Evolutionary conservation across 2,888 invertebrate species (phyloP).

Genomic region (Atethmia centrago): DNA sequence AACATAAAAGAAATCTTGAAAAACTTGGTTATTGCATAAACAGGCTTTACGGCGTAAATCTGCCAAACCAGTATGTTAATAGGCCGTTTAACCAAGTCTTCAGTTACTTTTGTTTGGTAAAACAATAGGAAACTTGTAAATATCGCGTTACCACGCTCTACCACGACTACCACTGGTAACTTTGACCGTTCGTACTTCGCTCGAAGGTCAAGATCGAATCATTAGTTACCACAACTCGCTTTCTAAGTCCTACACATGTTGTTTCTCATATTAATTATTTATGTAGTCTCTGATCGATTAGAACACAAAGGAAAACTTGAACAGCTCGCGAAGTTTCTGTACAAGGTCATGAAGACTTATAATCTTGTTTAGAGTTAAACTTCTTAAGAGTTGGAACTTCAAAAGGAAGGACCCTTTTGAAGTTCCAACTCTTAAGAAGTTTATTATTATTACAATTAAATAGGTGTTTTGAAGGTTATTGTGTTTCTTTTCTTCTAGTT

Average conservation of each 20-base stretch:
- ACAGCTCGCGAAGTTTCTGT: conserved; percentile 27
- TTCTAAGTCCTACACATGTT: conserved; percentile 39
- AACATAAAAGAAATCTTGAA: conserved; percentile 31
- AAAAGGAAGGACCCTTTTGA: conserved; percentile 14
- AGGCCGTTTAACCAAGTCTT: conserved; percentile 45
- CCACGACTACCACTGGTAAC: conserved; percentile 3
- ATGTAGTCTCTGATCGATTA: conserved; percentile 56
- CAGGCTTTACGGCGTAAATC: conserved; percentile 27
- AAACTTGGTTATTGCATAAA: conserved; percentile 29
- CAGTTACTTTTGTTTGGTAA: conserved; percentile 50
- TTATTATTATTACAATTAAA: too few species aligned
- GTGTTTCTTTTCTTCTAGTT: not conserved
- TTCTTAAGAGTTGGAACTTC: conserved; percentile 29
- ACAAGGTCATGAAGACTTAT: conserved; percentile 21
- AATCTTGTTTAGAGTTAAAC: conserved; percentile 32
- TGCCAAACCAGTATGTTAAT: conserved; percentile 55
- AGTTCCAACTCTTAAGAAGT: too few species aligned
- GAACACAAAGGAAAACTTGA: conserved; percentile 26
- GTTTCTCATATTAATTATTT: conserved; percentile 60
- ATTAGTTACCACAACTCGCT: conserved; percentile 20
- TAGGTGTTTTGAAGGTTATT: conserved; percentile 21
- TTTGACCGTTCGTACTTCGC: not conserved
- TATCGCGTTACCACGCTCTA: conserved; percentile 44
- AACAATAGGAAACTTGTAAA: conserved; percentile 53
- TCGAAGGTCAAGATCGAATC: conserved; percentile 45